phyloP scores from a whole-genome alignment of 2,797 vertebrate species.

The Pseudomugil gertrudae region DNA sequence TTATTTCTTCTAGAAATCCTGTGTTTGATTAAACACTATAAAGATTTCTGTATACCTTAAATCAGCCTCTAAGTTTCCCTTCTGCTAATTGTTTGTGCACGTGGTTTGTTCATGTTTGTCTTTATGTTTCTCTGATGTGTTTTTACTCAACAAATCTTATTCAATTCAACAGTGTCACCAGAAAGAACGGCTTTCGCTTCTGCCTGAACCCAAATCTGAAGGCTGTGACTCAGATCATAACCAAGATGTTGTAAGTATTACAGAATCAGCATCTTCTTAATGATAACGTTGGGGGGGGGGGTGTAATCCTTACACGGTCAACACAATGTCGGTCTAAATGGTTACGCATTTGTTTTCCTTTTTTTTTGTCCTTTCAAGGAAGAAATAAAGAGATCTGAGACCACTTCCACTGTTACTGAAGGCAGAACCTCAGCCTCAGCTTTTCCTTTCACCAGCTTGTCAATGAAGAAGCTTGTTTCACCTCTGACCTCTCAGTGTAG shows the following conservation, averaged over 20 bases:
- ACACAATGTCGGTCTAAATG: constrained; percentile 5
- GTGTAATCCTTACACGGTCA: not conserved
- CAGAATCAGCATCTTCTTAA: not conserved
- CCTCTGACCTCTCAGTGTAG: not conserved
- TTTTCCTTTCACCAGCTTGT: not conserved
- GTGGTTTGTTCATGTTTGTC: not conserved
- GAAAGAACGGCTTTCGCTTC: constrained; percentile 24
- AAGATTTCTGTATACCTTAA: no score
- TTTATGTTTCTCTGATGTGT: not conserved
- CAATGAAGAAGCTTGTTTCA: constrained; percentile 1
- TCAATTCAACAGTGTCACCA: constrained; percentile 60
- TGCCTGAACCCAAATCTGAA: constrained; percentile 60
- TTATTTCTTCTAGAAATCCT: not conserved
- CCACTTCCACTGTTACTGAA: not conserved
- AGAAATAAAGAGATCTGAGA: not conserved
- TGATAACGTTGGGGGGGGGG: not conserved
- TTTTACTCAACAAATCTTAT: constrained; percentile 17
- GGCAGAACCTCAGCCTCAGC: constrained; percentile 15
- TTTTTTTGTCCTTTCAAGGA: constrained; percentile 12
- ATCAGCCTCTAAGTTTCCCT: not conserved
- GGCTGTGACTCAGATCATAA: constrained; percentile 10
- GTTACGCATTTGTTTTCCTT: not conserved
- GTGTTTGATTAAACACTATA: not conserved
- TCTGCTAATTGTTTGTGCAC: not conserved
- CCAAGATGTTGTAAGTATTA: constrained; percentile 61